Base-by-base conservation (phyloP, 2,797 vertebrate species). In the Enteromius trimaculatus region DNA sequence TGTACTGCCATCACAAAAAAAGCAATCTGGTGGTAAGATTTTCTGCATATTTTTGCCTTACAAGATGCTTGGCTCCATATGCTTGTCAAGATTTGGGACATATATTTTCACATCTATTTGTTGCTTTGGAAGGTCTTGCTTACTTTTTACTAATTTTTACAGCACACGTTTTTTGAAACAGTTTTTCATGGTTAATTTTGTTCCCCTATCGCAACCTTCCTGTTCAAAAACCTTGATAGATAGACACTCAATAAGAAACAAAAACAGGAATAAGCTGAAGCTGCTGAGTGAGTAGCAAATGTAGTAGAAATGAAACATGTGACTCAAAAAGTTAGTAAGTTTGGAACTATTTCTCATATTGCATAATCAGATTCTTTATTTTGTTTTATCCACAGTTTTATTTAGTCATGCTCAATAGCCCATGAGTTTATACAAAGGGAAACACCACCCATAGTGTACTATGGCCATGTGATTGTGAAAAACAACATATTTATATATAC, bases 81-180 rank as follows among this genome's bases (percentile, higher is more conserved):
- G 70, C 26, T 51, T 17, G 70, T 72, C 44, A 72, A 72, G 7
- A 29, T 47, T 26, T 17, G n/a, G 68, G 26, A 70, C 68, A 47
- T 26, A 9, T 14, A 47, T 4, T 70, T 49, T 19, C 7, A 49
- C 14, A 47, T 47, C 7, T 71, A 9, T 19, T 47, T 70, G 68
- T 47, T 17, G 42, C 14, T 71, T 47, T 71, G 42, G 42, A 7
- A 29, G n/a, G 39, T 17, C 44, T 51, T 72, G 26, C 7, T 72
- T 51, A 75, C 19, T 3, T 14, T 9, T 75, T 37, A 39, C 13
- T 37, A 0, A 19, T 51, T 72, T 47, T 21, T 72, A 21, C 4
- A 11, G 26, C 13, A 29, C 26, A 31, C 6, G 1, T 8, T 17
- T 64, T 16, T 53, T 71, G 4, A 4, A 19, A 58, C n/a, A 58